These are phyloP conservation scores for Pegea sp. DNA, from an alignment of 23 tunicate genomes.

Conservation along the genomic window DNA sequence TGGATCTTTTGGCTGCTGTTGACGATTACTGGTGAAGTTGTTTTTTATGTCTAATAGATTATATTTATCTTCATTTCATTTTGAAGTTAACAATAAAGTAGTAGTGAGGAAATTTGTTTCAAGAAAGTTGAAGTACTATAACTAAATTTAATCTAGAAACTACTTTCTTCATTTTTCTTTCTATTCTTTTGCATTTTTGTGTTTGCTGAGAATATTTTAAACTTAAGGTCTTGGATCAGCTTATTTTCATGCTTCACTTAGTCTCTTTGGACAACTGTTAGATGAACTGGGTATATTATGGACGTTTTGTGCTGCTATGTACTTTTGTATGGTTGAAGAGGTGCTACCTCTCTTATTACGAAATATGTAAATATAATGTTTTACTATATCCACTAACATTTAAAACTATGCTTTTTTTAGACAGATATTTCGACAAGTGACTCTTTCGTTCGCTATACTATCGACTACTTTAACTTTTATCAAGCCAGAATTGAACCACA, in stretches of 20 bases:
- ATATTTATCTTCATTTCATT: no score
- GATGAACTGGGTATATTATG: constrained; percentile 58
- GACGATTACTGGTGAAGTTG: constrained; percentile 12
- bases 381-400: no score
- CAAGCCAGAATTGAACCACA: constrained; percentile 44
- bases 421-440: no score
- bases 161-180: no score
- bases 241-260: constrained; percentile 45
- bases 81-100: no score
- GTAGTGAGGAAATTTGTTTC: no score
- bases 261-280: constrained; percentile 34
- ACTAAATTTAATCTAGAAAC: no score
- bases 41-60: not conserved
- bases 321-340: constrained; percentile 16
- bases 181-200: no score
- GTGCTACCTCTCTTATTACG: no score
- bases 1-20: constrained; percentile 15
- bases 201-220: not conserved
- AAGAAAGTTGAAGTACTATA: no score
- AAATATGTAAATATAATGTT: no score
- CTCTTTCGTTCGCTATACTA: not conserved
- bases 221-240: constrained; percentile 28
- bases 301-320: constrained; percentile 16
- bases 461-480: constrained; percentile 16
- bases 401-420: no score